A percentile compares a stretch with the other conserved stretches of the same genome.
Conservation (phyloP, 1,140 invertebrate genomes). For the Hetaerina americana region DNA sequence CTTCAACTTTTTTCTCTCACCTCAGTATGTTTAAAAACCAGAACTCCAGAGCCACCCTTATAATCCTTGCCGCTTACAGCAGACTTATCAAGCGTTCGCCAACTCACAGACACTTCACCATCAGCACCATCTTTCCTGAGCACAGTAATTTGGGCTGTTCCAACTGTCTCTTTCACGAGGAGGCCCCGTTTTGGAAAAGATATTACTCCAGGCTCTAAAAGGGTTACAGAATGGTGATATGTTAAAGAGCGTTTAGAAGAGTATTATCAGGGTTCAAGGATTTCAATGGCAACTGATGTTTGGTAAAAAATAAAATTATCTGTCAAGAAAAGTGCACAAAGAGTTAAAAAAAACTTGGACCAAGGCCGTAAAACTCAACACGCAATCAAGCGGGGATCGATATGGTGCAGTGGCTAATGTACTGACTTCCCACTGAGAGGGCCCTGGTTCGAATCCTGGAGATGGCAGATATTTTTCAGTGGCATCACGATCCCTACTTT, state of each 20-base stretch:
- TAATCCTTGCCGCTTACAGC: slow-evolving; percentile 42
- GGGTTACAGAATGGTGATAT: neutral
- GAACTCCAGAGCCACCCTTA: slow-evolving; percentile 35
- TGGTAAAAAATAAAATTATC: no score
- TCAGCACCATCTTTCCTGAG: slow-evolving; percentile 40
- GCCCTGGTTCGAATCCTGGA: no score
- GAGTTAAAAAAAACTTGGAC: slow-evolving; percentile 10
- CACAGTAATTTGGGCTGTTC: slow-evolving; percentile 38
- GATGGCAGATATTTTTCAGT: no score
- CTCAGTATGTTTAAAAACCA: slow-evolving; percentile 45
- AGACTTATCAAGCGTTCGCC: slow-evolving; percentile 44
- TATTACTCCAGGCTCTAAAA: slow-evolving; percentile 44
- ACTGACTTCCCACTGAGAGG: no score
- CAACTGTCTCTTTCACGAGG: slow-evolving; percentile 46
- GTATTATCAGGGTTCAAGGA: no score
- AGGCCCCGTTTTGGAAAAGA: slow-evolving; percentile 43
- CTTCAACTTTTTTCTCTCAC: slow-evolving; percentile 17
- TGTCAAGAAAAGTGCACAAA: neutral
- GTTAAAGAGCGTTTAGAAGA: no score
- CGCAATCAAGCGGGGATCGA: no score
- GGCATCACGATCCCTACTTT: no score
- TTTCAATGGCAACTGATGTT: no score
- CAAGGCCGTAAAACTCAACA: no score
- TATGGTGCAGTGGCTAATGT: no score
- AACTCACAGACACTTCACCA: slow-evolving; percentile 39